phyloP scores from a whole-genome alignment of 1,140 invertebrate genomes.

The Parasteatoda tepidariorum region DNA sequence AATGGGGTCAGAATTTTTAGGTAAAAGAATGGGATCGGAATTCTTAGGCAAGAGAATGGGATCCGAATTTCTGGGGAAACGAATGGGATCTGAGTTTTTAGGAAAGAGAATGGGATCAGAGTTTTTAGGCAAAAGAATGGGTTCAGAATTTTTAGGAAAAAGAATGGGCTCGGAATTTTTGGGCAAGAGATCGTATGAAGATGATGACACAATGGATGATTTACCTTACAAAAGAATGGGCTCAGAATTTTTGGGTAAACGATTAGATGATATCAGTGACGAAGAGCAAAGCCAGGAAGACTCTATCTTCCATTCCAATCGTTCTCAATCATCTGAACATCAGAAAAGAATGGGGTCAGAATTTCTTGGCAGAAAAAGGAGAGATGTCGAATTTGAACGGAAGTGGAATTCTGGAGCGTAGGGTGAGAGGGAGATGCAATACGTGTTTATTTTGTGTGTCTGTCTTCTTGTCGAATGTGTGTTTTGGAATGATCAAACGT shows the following conservation, averaged over 20 bases:
- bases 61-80: constrained; percentile 57
- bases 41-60: constrained; percentile 63
- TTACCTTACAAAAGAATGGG: constrained; percentile 61
- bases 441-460: constrained; percentile 11
- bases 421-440: constrained; percentile 29
- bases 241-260: constrained; percentile 63
- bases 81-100: constrained; percentile 62
- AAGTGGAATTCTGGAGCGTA: constrained; percentile 3
- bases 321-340: neutral
- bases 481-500: neutral
- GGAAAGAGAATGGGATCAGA: constrained; percentile 63
- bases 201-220: constrained; percentile 45
- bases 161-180: constrained; percentile 63
- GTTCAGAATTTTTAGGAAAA: constrained; percentile 63
- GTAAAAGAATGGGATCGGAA: constrained; percentile 63
- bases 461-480: neutral
- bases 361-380: constrained; percentile 56
- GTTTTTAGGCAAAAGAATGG: constrained; percentile 62
- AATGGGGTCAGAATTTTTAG: constrained; percentile 63
- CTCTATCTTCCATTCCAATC: neutral
- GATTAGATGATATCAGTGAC: neutral
- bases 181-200: constrained; percentile 59
- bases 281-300: neutral
- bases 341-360: constrained; percentile 59
- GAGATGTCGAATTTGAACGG: constrained; percentile 8